Percentiles rank a stretch among this genome's conserved stretches.
These are phyloP conservation scores for Apaloderma vittatum DNA, from an alignment of 2,113 vertebrate genomes.

Conservation along the genomic window DNA sequence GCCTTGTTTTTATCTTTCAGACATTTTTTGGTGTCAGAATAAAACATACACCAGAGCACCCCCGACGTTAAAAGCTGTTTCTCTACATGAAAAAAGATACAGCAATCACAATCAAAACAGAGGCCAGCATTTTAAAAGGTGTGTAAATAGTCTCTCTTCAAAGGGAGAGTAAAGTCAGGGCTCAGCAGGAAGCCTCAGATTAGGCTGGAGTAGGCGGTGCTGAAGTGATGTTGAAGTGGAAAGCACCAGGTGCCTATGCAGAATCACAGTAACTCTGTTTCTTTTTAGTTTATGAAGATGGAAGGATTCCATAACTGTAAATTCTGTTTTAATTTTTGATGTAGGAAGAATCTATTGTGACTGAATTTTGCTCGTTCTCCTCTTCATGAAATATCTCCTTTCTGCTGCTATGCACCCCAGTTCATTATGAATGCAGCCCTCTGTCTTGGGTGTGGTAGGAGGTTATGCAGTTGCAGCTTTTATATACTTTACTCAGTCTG, in stretches of 20 bases:
- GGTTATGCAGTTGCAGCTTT: neutral
- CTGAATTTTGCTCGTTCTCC: neutral
- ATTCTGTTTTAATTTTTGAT: neutral
- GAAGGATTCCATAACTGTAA: neutral
- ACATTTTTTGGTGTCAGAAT: neutral
- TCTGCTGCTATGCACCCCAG: neutral
- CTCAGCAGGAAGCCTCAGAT: neutral
- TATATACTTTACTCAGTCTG: neutral
- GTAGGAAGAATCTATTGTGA: neutral
- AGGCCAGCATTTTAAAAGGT: neutral
- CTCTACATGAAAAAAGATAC: neutral
- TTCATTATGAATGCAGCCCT: neutral
- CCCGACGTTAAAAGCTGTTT: neutral
- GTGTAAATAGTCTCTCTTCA: neutral
- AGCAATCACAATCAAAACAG: neutral
- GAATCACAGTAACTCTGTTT: neutral
- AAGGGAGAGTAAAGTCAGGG: neutral
- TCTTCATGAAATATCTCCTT: neutral
- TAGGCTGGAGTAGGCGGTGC: neutral
- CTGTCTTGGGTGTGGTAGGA: neutral
- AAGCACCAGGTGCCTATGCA: neutral
- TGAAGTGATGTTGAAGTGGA: neutral
- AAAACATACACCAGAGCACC: neutral
- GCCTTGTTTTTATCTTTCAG: neutral
- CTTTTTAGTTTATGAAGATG: neutral